Conservation (phyloP, 2,888 invertebrate species). For the Drosophila pseudotakahashii region DNA sequence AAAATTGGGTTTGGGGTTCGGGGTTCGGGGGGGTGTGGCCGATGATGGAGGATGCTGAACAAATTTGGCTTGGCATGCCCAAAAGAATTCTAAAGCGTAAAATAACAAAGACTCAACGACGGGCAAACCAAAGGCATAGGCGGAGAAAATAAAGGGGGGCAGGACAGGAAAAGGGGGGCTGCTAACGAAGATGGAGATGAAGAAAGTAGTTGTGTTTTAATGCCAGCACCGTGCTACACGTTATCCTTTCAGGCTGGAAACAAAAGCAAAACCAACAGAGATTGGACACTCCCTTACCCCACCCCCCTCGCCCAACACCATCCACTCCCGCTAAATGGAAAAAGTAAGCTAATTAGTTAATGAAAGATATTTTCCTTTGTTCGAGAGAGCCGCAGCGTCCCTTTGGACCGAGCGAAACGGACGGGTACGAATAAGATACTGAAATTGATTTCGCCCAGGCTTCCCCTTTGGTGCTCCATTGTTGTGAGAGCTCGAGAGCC, state of each 20-base stretch:
- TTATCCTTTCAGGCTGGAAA: slow-evolving; percentile 67
- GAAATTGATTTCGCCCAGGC: slow-evolving; percentile 8
- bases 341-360: slow-evolving; percentile 80
- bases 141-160: not conserved
- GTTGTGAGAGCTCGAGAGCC: not conserved
- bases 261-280: slow-evolving; percentile 63
- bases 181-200: not conserved
- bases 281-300: too few species aligned
- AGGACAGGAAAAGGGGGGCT: not conserved
- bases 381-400: slow-evolving; percentile 42
- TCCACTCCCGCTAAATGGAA: slow-evolving; percentile 55
- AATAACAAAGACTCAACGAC: slow-evolving; percentile 67
- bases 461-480: not conserved
- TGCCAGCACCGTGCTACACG: slow-evolving; percentile 54
- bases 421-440: not conserved
- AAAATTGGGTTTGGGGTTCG: not conserved
- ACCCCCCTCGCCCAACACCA: not conserved
- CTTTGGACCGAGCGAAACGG: slow-evolving; percentile 23
- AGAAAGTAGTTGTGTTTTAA: slow-evolving; percentile 68
- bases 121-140: slow-evolving; percentile 14
- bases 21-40: not conserved
- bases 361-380: slow-evolving; percentile 79
- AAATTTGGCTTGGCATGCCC: slow-evolving; percentile 70
- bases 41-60: slow-evolving; percentile 56
- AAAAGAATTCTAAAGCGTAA: slow-evolving; percentile 77